Evolutionary conservation across 2,888 invertebrate genomes (phyloP).

Genomic region (Branchellion lobata): DNA sequence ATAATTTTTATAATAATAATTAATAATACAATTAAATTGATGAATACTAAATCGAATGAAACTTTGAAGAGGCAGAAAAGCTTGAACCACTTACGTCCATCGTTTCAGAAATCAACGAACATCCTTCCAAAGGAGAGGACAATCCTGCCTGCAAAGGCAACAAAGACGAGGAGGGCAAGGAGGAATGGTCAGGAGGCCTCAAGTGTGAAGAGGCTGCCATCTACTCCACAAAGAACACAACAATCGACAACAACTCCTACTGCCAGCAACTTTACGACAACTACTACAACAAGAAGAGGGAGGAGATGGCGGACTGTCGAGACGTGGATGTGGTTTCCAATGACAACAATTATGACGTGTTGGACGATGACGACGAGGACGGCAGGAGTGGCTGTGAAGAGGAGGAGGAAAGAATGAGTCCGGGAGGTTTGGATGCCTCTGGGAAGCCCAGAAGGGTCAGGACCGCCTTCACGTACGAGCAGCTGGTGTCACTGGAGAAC

Average conservation of each 20-base stretch:
- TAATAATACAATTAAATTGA: too few relatives aligned
- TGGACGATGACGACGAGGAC: conserved; percentile 18
- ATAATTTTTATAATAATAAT: too few relatives aligned
- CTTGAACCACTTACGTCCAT: too few relatives aligned
- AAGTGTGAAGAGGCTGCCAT: not conserved
- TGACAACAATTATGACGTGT: conserved; percentile 11
- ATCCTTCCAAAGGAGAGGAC: too few relatives aligned
- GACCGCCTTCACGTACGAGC: conserved; percentile 98
- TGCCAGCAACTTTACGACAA: conserved; percentile 3
- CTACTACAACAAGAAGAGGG: not conserved
- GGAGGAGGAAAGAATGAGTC: not conserved
- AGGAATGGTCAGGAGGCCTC: not conserved
- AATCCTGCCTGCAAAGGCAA: not conserved
- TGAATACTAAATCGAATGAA: too few relatives aligned
- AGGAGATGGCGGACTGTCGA: not conserved
- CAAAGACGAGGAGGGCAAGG: not conserved
- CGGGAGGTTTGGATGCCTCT: conserved; percentile 7
- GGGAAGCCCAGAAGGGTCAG: conserved; percentile 67
- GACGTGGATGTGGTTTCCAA: not conserved
- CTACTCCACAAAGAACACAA: not conserved
- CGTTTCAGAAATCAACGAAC: too few relatives aligned
- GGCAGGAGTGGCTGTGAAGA: not conserved
- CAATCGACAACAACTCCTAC: not conserved
- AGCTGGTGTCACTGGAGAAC: conserved; percentile 90
- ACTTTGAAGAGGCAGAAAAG: too few relatives aligned